Conservation (phyloP, 2,113 vertebrate species). For the Ceuthmochares aereus region DNA sequence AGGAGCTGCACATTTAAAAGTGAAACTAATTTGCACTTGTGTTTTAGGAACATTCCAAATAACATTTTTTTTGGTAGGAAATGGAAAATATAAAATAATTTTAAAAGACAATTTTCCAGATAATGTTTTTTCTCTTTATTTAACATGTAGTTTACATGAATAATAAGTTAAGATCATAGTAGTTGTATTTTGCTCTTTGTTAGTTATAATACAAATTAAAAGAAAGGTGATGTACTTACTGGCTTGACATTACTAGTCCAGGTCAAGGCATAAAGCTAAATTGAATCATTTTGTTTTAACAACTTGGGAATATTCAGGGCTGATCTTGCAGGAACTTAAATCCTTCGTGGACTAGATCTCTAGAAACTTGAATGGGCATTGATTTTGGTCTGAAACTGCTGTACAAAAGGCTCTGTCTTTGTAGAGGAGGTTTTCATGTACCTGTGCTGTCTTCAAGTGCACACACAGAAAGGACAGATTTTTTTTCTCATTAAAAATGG, state of each 20-base stretch:
- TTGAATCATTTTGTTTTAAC: neutral
- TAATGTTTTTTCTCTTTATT: neutral
- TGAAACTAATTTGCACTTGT: neutral
- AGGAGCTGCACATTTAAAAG: neutral
- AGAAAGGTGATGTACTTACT: neutral
- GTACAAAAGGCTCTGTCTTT: neutral
- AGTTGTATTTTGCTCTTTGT: neutral
- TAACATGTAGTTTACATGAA: neutral
- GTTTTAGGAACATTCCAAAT: neutral
- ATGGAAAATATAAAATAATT: neutral
- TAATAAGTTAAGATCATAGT: neutral
- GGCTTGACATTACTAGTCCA: neutral
- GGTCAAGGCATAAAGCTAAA: neutral
- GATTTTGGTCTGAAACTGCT: neutral
- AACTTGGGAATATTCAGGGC: neutral
- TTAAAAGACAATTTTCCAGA: neutral
- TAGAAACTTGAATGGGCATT: neutral
- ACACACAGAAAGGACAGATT: neutral
- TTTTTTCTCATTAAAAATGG: neutral
- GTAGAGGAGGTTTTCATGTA: neutral
- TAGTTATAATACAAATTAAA: neutral
- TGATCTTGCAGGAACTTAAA: neutral
- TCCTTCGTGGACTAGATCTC: neutral
- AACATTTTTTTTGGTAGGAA: neutral
- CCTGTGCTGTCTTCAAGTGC: neutral